Conservation (phyloP, 2,113 vertebrate species). For the Rhabdomys dilectus region DNA sequence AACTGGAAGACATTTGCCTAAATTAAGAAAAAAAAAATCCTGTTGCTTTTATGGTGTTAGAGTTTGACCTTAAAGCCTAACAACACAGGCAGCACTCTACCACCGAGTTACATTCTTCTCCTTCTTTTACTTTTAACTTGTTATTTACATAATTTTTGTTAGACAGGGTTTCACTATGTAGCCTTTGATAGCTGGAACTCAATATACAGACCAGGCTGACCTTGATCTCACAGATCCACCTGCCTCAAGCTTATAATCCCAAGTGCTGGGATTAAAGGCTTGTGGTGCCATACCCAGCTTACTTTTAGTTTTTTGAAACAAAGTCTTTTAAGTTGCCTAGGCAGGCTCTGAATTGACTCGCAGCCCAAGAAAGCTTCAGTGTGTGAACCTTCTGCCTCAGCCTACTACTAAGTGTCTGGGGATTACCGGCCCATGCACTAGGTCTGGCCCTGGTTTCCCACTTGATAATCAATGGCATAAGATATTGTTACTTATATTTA, state of each 20-base stretch:
- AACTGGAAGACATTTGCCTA: conserved; percentile 47
- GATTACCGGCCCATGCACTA: neutral
- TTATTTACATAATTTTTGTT: neutral
- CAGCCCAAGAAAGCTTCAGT: neutral
- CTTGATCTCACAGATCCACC: too few species aligned
- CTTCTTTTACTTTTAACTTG: neutral
- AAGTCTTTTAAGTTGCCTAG: neutral
- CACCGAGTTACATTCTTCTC: neutral
- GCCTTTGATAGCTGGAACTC: neutral
- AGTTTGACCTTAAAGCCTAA: neutral
- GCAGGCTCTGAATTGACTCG: neutral
- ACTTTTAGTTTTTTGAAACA: neutral
- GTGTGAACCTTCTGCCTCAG: neutral
- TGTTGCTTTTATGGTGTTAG: neutral
- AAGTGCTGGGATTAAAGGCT: neutral
- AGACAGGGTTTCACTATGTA: neutral
- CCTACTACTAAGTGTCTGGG: neutral
- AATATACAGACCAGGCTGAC: neutral
- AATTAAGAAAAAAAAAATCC: conserved; percentile 18
- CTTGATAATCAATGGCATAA: conserved; percentile 43
- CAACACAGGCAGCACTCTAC: neutral
- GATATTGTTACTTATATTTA: conserved; percentile 44
- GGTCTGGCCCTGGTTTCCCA: neutral
- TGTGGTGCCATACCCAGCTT: neutral
- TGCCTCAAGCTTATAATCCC: neutral